Evolutionary conservation across 2,797 vertebrate species (phyloP), one percentile per base, ranked within the genome.

Genomic region (Mormyrus proboscirostris): DNA sequence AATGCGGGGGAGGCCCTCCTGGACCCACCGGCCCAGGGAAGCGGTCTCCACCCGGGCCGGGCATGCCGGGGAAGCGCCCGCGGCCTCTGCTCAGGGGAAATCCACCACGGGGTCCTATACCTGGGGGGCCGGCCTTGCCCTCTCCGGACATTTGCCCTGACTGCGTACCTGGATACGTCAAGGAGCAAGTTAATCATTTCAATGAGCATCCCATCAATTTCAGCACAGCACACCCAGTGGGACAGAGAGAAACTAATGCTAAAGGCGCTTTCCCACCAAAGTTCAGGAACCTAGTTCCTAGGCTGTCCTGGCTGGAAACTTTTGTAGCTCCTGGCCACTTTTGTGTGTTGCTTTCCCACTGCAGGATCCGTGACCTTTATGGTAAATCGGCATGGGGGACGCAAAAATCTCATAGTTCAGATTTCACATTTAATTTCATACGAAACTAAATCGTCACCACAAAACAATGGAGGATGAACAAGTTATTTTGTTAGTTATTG

Each of bases 131-230:
- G 90, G 99, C 98, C 95, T 99, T 99, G 86, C 99, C 99, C 95
- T 99, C 99, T 44, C 99, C 99, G 88, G 99, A 99, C 99, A 99
- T 99, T 91, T 99, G 99, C 19, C 98, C 98, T 90, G 98, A 97
- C 91, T 99, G 98, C 62, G 97, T 98, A 93, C 97, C 99, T 98
- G 94, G 88, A 94, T 90, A 86, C 92, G n/a, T 84, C 65, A 19
- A n/a, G 47, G 55, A 25, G 0, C 33, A 12, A 89, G 12, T 22
- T 25, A 6, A 19, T 41, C 1, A 41, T 44, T 44, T 44, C 73
- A 79, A 19, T 16, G 14, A 79, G 16, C 7, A 41, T 19, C 16
- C 10, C 12, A 4, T 29, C 8, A 14, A 51, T 49, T n/a, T 25
- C 44, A 25, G 47, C 82, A 29, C 9, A 85, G 44, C n/a, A 85